These are phyloP conservation scores for Xestobium rufovillosum DNA, from an alignment of 2,888 invertebrate species.

Conservation along the genomic window DNA sequence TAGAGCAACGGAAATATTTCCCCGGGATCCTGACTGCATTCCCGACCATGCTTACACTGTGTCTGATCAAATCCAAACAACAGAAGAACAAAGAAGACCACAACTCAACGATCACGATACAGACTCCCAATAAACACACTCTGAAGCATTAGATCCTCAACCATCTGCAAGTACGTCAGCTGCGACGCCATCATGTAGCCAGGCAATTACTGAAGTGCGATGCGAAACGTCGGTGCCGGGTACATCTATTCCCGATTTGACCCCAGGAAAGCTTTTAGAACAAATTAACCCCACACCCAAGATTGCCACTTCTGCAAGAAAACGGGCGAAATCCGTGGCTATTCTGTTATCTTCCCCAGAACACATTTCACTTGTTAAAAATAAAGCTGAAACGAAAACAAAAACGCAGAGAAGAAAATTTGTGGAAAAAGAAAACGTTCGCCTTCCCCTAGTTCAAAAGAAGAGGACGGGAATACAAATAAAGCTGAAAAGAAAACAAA, in stretches of 20 bases:
- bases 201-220: constrained; percentile 12
- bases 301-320: constrained; percentile 2
- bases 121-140: constrained; percentile 9
- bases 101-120: constrained; percentile 9
- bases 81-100: constrained; percentile 10
- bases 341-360: constrained; percentile 15
- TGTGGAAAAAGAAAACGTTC: constrained; percentile 13
- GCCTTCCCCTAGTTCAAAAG: constrained; percentile 10
- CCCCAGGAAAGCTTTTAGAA: constrained; percentile 14
- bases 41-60: constrained; percentile 18
- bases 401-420: constrained; percentile 14
- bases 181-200: constrained; percentile 15
- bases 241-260: constrained; percentile 15
- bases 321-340: constrained; percentile 13
- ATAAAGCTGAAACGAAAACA: constrained; percentile 8
- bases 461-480: no score
- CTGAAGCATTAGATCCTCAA: constrained; percentile 11
- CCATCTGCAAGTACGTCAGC: constrained; percentile 7
- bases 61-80: constrained; percentile 14
- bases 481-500: constrained; percentile 4
- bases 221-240: constrained; percentile 11
- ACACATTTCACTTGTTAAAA: constrained; percentile 13
- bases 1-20: constrained; percentile 14
- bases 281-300: constrained; percentile 12
- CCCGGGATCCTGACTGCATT: constrained; percentile 13